A percentile compares a stretch with the other conserved stretches of the same genome.
phyloP scores from a whole-genome alignment of 2,113 vertebrate species.

The Fulmarus glacialis region DNA sequence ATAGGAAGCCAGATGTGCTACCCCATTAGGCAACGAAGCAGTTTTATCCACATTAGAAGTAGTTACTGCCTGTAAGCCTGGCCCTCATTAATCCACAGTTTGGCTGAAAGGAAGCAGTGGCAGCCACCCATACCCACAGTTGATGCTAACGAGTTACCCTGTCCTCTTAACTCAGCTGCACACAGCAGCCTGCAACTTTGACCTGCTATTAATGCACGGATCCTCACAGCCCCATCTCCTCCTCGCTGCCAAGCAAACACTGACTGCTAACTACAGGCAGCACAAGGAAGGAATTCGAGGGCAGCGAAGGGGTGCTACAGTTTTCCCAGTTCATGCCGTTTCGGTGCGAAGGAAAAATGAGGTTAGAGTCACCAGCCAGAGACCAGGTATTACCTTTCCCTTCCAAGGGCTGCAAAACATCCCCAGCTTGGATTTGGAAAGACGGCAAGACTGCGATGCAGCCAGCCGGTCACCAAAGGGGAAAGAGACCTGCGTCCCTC shows the following conservation, averaged over 20 bases:
- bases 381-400: background rate
- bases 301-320: accelerated
- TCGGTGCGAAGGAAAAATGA: background rate
- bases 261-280: background rate
- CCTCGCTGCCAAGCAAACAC: background rate
- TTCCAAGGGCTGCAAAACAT: background rate
- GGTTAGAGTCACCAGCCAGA: background rate
- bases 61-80: background rate
- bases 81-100: background rate
- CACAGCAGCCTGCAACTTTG: background rate
- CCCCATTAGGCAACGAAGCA: background rate
- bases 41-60: background rate
- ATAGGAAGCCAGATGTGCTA: background rate
- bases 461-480: background rate
- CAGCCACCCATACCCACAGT: background rate
- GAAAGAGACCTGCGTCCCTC: background rate
- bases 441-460: accelerated
- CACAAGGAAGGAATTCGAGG: background rate
- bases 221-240: background rate
- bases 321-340: background rate
- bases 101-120: background rate
- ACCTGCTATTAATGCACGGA: background rate
- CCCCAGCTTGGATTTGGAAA: background rate
- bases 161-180: background rate
- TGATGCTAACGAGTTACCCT: background rate